Base-by-base conservation (phyloP, 1,140 invertebrate species). In the Panagrolaimus sp. region DNA sequence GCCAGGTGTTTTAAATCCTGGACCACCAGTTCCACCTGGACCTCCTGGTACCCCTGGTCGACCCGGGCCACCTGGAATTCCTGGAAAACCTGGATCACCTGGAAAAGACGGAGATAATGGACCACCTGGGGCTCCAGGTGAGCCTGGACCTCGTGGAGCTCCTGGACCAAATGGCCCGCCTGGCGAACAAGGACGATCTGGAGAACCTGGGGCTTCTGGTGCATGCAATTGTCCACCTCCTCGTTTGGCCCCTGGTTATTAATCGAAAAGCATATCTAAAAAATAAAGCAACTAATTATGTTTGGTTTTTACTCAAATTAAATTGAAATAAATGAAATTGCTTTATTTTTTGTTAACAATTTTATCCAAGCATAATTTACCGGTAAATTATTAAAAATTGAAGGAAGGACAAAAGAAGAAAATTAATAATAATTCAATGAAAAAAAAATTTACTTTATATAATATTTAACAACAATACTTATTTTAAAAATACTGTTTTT, bases 1-100 rank as follows among this genome's bases (percentile, higher is more conserved):
- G 32, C 78, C 80, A 5, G 80, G 80, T 52, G 68, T 76, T 47
- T 67, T 80, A 26, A 66, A 82, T n/a, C 79, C 79, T 45, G 79
- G 81, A 66, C 70, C 68, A 14, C 67, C 69, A 43, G 73, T 70
- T 10, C 78, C 75, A 65, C 79, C 79, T 48, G 78, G 77, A 58
- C 72, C 71, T 32, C 71, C 75, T 45, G 75, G 75, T 46, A 63
- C 71, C 10, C 63, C 68, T 24, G 71, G 71, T 44, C 45, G 58
- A 3, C 74, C 74, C 10, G 74, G 74, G n/a, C 63, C 72, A 5
- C 76, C 76, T 63, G 76, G 76, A 69, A 48, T 63, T n/a, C 77
- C 76, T 47, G 76, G 76, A 69, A 71, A 72, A n/a, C 71, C 77
- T 44, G 72, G 76, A 46, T 64, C 58, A 43, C 65, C 75, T 47